Evolutionary conservation across 2,888 invertebrate species (phyloP).

Genomic region (Ornithoptera priamus): DNA sequence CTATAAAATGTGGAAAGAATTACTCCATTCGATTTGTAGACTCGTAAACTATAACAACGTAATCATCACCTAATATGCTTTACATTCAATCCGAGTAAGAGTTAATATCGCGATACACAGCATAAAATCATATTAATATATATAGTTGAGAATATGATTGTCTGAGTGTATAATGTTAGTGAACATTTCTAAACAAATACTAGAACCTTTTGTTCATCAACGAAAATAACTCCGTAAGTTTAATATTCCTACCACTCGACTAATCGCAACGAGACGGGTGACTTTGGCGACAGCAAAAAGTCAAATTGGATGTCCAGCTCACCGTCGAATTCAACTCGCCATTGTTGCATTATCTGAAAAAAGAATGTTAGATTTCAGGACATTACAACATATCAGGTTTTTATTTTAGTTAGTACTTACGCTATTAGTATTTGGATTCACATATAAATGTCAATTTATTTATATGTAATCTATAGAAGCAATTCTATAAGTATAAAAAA

Average conservation of each 20-base stretch:
- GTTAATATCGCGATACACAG: neutral
- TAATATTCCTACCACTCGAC: conserved; percentile 72
- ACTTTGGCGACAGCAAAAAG: conserved; percentile 88
- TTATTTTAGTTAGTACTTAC: too few species aligned
- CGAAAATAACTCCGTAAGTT: neutral
- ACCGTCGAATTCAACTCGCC: conserved; percentile 84
- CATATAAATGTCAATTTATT: too few species aligned
- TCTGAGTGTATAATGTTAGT: neutral
- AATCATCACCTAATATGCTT: too few species aligned
- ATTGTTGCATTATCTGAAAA: conserved; percentile 83
- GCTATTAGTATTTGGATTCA: too few species aligned
- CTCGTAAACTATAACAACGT: too few species aligned
- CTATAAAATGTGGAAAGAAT: too few species aligned
- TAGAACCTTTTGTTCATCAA: neutral
- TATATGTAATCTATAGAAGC: too few species aligned
- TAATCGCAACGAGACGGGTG: conserved; percentile 85
- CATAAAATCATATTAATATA: neutral
- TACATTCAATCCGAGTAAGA: neutral
- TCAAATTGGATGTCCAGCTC: conserved; percentile 89
- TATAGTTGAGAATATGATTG: neutral
- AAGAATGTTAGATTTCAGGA: neutral
- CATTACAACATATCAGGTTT: neutral
- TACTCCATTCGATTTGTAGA: too few species aligned
- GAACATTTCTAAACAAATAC: neutral
- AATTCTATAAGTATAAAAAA: too few species aligned